Evolutionary conservation across 2,113 vertebrate genomes (phyloP).

Genomic region (Kryptolebias marmoratus): DNA sequence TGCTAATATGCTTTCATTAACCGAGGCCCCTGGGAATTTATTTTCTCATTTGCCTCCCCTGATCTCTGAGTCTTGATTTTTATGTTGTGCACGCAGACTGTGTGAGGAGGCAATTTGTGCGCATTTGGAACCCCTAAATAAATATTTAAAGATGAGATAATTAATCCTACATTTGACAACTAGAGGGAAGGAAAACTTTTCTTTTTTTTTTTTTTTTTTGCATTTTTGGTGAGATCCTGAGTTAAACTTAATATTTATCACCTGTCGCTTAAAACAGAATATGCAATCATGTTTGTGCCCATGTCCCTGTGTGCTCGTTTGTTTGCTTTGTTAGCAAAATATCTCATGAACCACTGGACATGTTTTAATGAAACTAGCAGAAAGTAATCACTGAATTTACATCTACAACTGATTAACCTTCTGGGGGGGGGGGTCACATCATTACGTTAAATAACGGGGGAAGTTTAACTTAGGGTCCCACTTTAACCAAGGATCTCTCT

Average conservation of each 20-base stretch:
- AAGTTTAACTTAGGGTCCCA: too few relatives aligned
- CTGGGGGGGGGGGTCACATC: too few relatives aligned
- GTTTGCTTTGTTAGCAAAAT: too few relatives aligned
- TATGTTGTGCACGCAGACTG: background rate
- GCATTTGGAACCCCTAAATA: conserved; percentile 1
- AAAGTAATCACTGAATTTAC: too few relatives aligned
- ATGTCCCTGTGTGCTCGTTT: too few relatives aligned
- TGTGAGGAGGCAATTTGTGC: conserved; percentile 17
- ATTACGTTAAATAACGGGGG: too few relatives aligned
- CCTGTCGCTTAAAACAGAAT: too few relatives aligned
- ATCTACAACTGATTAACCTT: too few relatives aligned
- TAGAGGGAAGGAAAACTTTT: background rate
- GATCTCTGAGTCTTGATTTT: conserved; percentile 30
- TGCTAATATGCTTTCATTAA: conserved; percentile 58
- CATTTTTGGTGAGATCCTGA: background rate
- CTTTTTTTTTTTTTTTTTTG: background rate
- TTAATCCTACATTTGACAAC: background rate
- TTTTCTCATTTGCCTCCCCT: conserved; percentile 45
- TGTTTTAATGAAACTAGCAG: too few relatives aligned
- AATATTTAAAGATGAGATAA: conserved; percentile 13
- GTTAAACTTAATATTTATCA: background rate
- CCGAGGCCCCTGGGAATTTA: conserved; percentile 43
- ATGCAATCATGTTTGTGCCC: too few relatives aligned
- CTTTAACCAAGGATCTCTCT: too few relatives aligned
- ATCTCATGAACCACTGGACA: too few relatives aligned